These are phyloP conservation scores for Metallyticus violacea DNA, from an alignment of 2,888 invertebrate species.

Conservation along the genomic window DNA sequence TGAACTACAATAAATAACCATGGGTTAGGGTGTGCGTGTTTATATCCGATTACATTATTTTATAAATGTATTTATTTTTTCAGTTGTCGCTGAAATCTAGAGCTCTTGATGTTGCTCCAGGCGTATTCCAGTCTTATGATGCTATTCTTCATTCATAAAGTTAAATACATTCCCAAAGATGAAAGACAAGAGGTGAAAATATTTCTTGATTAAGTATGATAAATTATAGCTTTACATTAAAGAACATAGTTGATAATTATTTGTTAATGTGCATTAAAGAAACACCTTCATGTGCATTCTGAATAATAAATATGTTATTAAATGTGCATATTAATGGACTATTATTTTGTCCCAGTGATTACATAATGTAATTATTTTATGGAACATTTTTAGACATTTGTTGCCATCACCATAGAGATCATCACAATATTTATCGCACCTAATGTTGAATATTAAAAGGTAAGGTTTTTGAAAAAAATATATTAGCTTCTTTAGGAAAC, in stretches of 20 bases:
- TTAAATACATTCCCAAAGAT: neutral
- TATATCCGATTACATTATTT: too few relatives aligned
- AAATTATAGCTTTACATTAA: neutral
- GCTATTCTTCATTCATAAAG: constrained; percentile 62
- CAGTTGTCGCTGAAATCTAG: constrained; percentile 84
- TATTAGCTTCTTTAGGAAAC: too few relatives aligned
- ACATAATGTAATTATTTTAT: too few relatives aligned
- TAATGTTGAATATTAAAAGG: too few relatives aligned
- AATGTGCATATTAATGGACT: too few relatives aligned
- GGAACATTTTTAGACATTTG: too few relatives aligned
- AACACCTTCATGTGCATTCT: neutral
- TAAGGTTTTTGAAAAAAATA: too few relatives aligned
- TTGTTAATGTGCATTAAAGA: neutral
- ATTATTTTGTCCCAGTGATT: too few relatives aligned
- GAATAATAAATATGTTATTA: neutral
- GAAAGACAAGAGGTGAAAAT: neutral
- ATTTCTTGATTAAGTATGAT: neutral
- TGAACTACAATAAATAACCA: too few relatives aligned
- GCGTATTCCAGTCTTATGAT: constrained; percentile 91
- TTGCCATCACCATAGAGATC: too few relatives aligned
- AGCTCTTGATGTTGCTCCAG: constrained; percentile 86
- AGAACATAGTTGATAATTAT: neutral
- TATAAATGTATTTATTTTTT: constrained; percentile 43
- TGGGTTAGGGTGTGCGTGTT: too few relatives aligned
- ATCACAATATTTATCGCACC: too few relatives aligned